A percentile compares a stretch with the other conserved stretches of the same genome.
These are phyloP conservation scores for Magallana nippona DNA, from an alignment of 2,888 invertebrate species.

Conservation along the genomic window DNA sequence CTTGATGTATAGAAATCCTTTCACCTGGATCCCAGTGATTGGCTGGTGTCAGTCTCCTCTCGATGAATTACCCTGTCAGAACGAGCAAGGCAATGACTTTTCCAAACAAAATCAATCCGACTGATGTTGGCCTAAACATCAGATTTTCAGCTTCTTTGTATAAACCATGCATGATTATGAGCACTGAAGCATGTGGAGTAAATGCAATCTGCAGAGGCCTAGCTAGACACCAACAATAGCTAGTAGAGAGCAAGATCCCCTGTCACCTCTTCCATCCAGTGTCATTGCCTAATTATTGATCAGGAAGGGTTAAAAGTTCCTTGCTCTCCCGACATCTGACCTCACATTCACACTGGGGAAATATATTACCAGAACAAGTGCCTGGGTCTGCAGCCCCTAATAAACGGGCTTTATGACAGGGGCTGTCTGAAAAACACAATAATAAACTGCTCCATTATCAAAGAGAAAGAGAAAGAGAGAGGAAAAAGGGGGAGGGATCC, in stretches of 20 bases:
- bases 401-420: not conserved
- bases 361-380: not conserved
- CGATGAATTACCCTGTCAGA: conserved; percentile 16
- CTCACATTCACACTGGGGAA: conserved; percentile 3
- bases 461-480: no score
- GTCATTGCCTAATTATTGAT: conserved; percentile 23
- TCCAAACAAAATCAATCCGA: conserved; percentile 2
- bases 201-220: conserved; percentile 24
- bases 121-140: not conserved
- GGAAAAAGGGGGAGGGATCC: no score
- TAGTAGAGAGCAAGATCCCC: not conserved
- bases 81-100: conserved; percentile 22
- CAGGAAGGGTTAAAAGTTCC: conserved; percentile 21
- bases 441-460: not conserved
- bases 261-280: not conserved
- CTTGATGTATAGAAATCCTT: not conserved
- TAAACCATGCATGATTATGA: not conserved
- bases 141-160: not conserved
- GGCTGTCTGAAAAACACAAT: not conserved
- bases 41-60: conserved; percentile 14
- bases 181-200: not conserved
- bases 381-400: not conserved
- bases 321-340: conserved; percentile 24
- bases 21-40: not conserved
- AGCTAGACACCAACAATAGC: not conserved